These are phyloP conservation scores for Pangasius djambal DNA, from an alignment of 2,797 vertebrate genomes.

Conservation along the genomic window DNA sequence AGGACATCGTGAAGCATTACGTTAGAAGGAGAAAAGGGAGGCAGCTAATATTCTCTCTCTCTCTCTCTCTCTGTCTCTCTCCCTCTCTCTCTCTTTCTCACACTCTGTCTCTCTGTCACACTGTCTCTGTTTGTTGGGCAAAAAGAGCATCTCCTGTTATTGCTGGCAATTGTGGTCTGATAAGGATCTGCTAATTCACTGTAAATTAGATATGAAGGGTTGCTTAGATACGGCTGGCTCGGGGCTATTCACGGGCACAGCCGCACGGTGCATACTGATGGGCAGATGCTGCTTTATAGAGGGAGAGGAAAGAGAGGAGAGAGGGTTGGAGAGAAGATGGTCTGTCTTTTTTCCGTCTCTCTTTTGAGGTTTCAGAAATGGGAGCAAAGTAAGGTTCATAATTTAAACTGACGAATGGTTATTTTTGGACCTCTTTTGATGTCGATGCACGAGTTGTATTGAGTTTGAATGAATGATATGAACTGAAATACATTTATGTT, in stretches of 20 bases:
- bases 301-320: conserved; percentile 22
- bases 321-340: conserved; percentile 54
- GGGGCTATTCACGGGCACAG: conserved; percentile 74
- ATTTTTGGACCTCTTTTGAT: conserved; percentile 2
- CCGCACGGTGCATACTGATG: conserved; percentile 81
- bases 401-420: background rate
- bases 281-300: conserved; percentile 66
- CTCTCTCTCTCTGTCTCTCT: background rate
- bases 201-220: conserved; percentile 82
- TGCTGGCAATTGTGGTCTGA: conserved; percentile 81
- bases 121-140: conserved; percentile 26
- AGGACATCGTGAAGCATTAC: background rate
- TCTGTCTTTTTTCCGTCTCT: conserved; percentile 72
- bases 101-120: background rate
- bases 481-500: background rate
- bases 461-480: background rate
- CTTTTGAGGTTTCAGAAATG: conserved; percentile 14
- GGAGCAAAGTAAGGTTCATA: background rate
- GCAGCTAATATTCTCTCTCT: background rate
- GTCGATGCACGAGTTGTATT: background rate
- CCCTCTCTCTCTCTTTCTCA: background rate
- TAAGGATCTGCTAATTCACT: conserved; percentile 83
- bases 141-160: conserved; percentile 80
- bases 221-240: conserved; percentile 82
- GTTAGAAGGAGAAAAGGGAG: background rate